Evolutionary conservation across 2,888 invertebrate species (phyloP).

Genomic region (Chymomyza amoena): DNA sequence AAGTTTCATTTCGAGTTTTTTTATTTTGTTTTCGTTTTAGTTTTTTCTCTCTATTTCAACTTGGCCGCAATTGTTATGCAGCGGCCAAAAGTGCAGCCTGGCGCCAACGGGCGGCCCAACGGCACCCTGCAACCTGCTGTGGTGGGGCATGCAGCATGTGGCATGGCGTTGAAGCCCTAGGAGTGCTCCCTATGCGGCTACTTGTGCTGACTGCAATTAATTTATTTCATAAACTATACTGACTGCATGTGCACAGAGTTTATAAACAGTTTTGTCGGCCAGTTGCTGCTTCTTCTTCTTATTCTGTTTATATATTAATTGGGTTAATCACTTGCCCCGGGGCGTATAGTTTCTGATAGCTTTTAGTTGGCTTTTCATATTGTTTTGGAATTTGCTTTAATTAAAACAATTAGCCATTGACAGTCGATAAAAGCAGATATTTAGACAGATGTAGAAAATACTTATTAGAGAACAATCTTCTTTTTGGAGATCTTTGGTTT

Average conservation of each 20-base stretch:
- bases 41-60: constrained; percentile 33
- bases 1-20: neutral
- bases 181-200: constrained; percentile 38
- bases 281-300: neutral
- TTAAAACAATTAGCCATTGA: neutral
- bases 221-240: constrained; percentile 49
- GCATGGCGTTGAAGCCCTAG: constrained; percentile 14
- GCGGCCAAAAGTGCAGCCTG: constrained; percentile 34
- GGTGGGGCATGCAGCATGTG: neutral
- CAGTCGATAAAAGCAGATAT: constrained; percentile 17
- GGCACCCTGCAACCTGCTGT: neutral
- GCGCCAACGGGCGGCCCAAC: constrained; percentile 35
- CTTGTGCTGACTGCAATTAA: constrained; percentile 61
- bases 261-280: constrained; percentile 38
- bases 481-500: neutral
- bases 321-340: constrained; percentile 44
- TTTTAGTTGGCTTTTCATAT: neutral
- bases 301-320: constrained; percentile 62
- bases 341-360: constrained; percentile 3
- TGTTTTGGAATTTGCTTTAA: neutral
- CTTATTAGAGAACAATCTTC: no score
- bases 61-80: constrained; percentile 14
- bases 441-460: no score
- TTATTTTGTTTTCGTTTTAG: constrained; percentile 48
- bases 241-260: constrained; percentile 24